phyloP scores from a whole-genome alignment of 2,797 vertebrate species.

The Leptatherina wallacei region DNA sequence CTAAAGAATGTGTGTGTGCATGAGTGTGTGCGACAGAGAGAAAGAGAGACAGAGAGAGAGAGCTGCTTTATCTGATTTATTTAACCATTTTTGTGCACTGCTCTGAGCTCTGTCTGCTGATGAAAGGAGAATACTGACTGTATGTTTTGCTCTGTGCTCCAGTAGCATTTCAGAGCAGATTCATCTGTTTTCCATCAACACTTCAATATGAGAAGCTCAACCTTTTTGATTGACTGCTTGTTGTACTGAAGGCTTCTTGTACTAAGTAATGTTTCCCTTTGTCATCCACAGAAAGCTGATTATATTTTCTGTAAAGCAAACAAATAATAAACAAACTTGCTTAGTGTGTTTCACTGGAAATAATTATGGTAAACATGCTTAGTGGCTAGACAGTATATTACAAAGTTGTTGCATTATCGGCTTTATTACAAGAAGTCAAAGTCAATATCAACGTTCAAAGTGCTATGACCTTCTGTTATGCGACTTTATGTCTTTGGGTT shows the following conservation, averaged over 20 bases:
- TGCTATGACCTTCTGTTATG: conserved; percentile 58
- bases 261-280: conserved; percentile 39
- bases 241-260: conserved; percentile 9
- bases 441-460: conserved; percentile 44
- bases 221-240: conserved; percentile 15
- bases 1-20: conserved; percentile 72
- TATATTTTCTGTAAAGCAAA: conserved; percentile 35
- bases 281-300: conserved; percentile 36
- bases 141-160: conserved; percentile 51
- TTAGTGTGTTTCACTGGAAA: conserved; percentile 11
- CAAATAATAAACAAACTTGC: conserved; percentile 7
- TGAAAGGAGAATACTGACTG: conserved; percentile 48
- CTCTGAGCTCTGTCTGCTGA: conserved; percentile 49
- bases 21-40: conserved; percentile 9
- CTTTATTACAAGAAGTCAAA: conserved; percentile 28
- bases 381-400: conserved; percentile 12
- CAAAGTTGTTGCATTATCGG: conserved; percentile 14
- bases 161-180: conserved; percentile 58
- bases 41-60: conserved; percentile 32
- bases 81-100: conserved; percentile 71
- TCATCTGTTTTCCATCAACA: conserved; percentile 51
- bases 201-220: conserved; percentile 29
- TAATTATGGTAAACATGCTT: conserved; percentile 17
- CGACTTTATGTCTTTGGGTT: conserved; percentile 55
- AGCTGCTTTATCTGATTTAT: conserved; percentile 74